Evolutionary conservation across 2,113 vertebrate genomes (phyloP), one percentile per base, ranked within the genome.

Genomic region (Aplodontia rufa): DNA sequence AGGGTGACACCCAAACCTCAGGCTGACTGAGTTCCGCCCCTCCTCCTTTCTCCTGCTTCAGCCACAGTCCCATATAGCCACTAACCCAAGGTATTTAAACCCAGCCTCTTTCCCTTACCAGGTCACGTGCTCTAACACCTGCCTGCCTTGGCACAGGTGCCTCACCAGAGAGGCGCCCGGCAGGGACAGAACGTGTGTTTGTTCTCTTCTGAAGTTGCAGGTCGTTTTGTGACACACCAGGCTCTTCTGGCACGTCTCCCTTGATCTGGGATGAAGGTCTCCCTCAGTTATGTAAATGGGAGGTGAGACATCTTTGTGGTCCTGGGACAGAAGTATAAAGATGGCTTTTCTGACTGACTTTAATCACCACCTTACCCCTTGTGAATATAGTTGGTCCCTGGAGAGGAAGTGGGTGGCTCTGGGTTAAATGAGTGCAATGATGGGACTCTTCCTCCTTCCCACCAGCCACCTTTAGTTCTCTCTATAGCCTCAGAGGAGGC

Each of bases 131-230:
- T 66, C 4, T 8, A 24, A 64, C 91, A 92, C 91, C 95, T 95
- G 97, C 87, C 91, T 3, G 91, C 51, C 95, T 94, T 90, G 93
- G 88, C 80, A 69, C 80, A 80, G 75, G 88, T 85, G 30, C 68
- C 76, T 51, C 66, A 4, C 51, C 37, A n/a, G 66, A 83, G 64
- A 64, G 75, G 84, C 32, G 3, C 69, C 90, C 88, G 37, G 91
- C 45, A 13, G 95, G 88, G 80, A 32, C 58, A 2, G 4, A 60
- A 40, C 69, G 45, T 40, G 53, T 62, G 76, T 80, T 47, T 83
- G 94, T 78, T 66, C 87, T 74, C 74, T 66, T 93, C 90, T 30
- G 74, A 74, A 93, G 83, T 10, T 13, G 66, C 76, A 35, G 81
- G 32, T 71, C 24, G 58, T 28, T 84, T 55, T 49, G 8, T 30